Evolutionary conservation across 2,888 invertebrate species (phyloP), one percentile per base, ranked within the genome.

Genomic region (Ochlodes sylvanus): DNA sequence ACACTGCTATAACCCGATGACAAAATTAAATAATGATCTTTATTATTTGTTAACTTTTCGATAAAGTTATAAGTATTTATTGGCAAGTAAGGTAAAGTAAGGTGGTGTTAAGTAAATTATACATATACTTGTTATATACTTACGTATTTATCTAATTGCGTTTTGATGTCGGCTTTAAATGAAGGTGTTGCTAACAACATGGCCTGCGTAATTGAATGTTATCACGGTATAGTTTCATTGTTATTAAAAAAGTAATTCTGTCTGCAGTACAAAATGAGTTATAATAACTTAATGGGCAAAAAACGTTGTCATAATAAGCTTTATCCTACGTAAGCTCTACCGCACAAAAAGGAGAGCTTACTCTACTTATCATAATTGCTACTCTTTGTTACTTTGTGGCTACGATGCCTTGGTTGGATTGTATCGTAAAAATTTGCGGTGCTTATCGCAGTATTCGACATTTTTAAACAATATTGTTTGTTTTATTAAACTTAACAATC

Each of bases 171-270:
- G 12, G 12, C 38, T 38, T 12, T 38, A 42, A 55, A 55, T 63
- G 32, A 63, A 63, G 44, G 63, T 32, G 55, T 56, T 56, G 15
- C 7, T 55, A 44, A 63, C 54, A 54, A 52, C 21, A 19, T 42
- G 12, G 21, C 5, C 32, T 17, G 19, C 4, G 12, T 50, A 63
- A 63, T 63, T 63, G 38, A 63, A 63, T 47, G 9, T 54, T 54
- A 63, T 63, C n/a, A 17, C 17, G 4, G 3, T 14, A 17, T 21
- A 12, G 32, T 50, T 50, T 61, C 50, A 41, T 41, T 58, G 34
- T 2, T 15, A 44, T 50, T 34, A 42, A 55, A 63, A 55, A 27
- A 42, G 15, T 42, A 15, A 41, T 63, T 15, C 27, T 21, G 27
- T n/a, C 42, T 9, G 21, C 12, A 52, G 10, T 54, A n/a, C 19